Evolutionary conservation across 2,113 vertebrate species (phyloP), one percentile per base, ranked within the genome.

Genomic region (Thalassoma bifasciatum): DNA sequence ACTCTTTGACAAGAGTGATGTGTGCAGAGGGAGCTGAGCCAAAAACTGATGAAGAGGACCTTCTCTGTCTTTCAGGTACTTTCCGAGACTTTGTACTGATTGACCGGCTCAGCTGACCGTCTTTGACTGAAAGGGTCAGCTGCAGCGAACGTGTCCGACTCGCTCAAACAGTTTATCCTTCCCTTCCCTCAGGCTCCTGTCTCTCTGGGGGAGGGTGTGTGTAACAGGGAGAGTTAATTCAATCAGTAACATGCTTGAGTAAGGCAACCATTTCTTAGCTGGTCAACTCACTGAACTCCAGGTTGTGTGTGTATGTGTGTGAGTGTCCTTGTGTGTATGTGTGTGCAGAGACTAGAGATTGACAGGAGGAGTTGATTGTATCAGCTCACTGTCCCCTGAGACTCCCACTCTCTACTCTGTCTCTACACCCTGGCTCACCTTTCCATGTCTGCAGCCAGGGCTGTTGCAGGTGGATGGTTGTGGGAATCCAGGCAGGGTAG

Each of bases 211-310:
- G 68, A 67, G 68, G 49, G 64, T 44, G 36, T 54, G 73, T 81
- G 56, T 72, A 66, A 66, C 57, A 57, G 57, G 62, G 61, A 72
- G 66, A 66, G 46, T 67, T 60, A 65, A 85, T 86, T 77, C 79
- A 86, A 89, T 85, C 75, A 86, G 58, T 47, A 72, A 71, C 60
- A 63, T 74, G 78, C 62, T 79, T 50, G 34, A 52, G 66, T 54
- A 71, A 75, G 56, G 50, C 52, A 65, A 26, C 50, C 64, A 37
- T 68, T 81, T 79, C 74, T 81, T 70, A 83, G 82, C 42, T 71
- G 53, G 60, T 75, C 73, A 53, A 72, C 63, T 77, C 36, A 23
- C 52, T 78, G 74, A 81, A 81, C 79, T 62, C 66, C 30, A 66
- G 54, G 40, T 65, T 26, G 61, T 40, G 0, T 30, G 62, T 69